Evolutionary conservation across 2,797 vertebrate genomes (phyloP), one percentile per base, ranked within the genome.

Genomic region (Hyperoplus immaculatus): DNA sequence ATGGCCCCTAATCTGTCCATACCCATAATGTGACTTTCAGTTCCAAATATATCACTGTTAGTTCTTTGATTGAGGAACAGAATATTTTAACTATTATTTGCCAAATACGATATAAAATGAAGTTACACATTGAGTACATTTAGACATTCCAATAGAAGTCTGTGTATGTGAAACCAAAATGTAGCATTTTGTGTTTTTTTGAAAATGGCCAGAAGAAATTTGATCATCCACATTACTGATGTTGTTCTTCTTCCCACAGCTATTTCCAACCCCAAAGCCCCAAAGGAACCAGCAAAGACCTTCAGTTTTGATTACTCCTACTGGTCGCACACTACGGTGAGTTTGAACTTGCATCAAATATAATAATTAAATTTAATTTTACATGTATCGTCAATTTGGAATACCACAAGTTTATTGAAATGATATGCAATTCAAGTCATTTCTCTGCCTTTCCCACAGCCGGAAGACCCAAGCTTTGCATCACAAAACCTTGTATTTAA

Each of bases 291-390:
- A 87, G 96, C 97, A 81, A 99, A 99, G 94, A 97, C 96, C 75
- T 99, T 99, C 96, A 99, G 97, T 94, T 99, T 99, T 81, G 98
- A 99, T 94, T 97, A 99, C 82, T 99, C 98, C 14, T 99, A 99
- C 14, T 99, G 98, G 98, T 99, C 98, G 58, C 98, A 99, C 88
- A 99, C 98, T 56, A 96, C 98, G 80, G 98, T 99, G 91, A 97
- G 96, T 75, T 64, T 11, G 3, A 72, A 57, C 9, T 12, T 45
- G 53, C 54, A 2, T 51, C 15, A 3, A 29, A 2, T 53, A 8
- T 53, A 21, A 69, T 55, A 6, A 74, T 6, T 50, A 21, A 38
- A 66, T 15, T 3, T 38, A 4, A 8, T 42, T 43, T 8, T 18
- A 13, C 4, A 21, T 57, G 15, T 62, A 18, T 42, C 16, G 6